Percentiles rank a stretch among this genome's conserved stretches.
Conservation (phyloP, 1,140 invertebrate species). For the Diuraphis noxia region DNA sequence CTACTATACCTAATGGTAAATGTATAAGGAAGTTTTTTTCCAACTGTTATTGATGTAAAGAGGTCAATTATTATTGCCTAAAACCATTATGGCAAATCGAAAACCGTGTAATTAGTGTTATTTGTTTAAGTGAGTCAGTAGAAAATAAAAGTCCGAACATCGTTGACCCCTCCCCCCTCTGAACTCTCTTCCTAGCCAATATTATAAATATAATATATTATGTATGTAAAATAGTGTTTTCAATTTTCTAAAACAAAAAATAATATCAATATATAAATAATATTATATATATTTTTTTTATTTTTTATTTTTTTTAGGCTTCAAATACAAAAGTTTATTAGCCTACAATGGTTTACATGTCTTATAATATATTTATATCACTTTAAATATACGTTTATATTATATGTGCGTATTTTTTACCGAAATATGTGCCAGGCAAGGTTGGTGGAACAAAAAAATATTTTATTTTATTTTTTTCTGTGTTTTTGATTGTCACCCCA, state of each 20-base stretch:
- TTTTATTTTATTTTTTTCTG: too few species aligned
- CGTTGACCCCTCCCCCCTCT: neutral
- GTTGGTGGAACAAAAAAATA: too few species aligned
- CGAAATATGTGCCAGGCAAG: neutral
- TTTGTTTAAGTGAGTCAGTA: neutral
- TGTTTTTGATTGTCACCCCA: too few species aligned
- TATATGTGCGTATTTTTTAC: neutral
- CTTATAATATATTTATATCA: too few species aligned
- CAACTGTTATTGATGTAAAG: neutral
- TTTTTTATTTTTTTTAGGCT: too few species aligned
- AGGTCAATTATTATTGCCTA: neutral
- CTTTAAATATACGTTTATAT: neutral
- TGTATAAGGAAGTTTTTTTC: neutral
- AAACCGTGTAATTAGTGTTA: constrained; percentile 20
- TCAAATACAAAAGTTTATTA: too few species aligned
- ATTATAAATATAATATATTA: neutral
- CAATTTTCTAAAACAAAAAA: neutral
- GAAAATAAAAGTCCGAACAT: neutral
- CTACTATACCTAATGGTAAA: neutral
- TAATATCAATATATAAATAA: too few species aligned
- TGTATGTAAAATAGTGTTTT: neutral
- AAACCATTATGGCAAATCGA: neutral
- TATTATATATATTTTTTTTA: too few species aligned
- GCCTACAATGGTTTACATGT: too few species aligned
- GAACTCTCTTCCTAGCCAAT: neutral